Evolutionary conservation across 2,797 vertebrate species (phyloP), one percentile per base, ranked within the genome.

Genomic region (Atherinosoma microstoma): DNA sequence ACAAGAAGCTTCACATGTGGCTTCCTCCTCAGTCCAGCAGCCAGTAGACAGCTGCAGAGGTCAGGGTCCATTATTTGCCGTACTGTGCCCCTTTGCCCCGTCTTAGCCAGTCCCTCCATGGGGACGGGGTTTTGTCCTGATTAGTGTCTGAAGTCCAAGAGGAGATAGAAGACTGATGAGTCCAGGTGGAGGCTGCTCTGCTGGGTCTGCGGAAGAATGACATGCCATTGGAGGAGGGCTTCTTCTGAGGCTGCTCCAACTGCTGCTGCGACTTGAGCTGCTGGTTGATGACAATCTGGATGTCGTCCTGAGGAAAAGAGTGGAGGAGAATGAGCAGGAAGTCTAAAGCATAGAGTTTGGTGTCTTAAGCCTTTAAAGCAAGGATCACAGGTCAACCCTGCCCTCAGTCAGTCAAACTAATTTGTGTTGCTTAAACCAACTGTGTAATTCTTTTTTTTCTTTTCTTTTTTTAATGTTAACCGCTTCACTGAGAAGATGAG

Each of bases 201-300:
- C 75, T 90, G 32, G 90, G 75, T 70, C 84, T 87, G 72, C 82
- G 85, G 68, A 94, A 93, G 76, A 94, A 94, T 34, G 89, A 88
- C 70, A 83, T 70, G 77, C 89, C 58, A 6, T 87, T 92, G 79
- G 91, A 73, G 40, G 67, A 18, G 6, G 88, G 74, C 70, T 90
- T 94, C 84, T 83, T 93, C 70, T 86, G 89, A 67, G 84, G 75
- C 61, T 87, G 80, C 79, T 92, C 93, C 0, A 70, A 86, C 84
- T 93, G 92, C 78, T 95, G 93, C 88, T 95, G 94, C 38, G 84
- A 83, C 81, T 79, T 89, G n/a, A 96, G 93, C 87, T 89, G 94
- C 87, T 95, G 94, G 83, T 91, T 94, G 76, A 96, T 92, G 78
- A 96, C 83, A 73, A 93, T 84, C 84, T 95, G 94, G 88, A 96